A percentile compares a stretch with the other conserved stretches of the same genome.
Evolutionary conservation across 2,113 vertebrate genomes (phyloP).

Genomic region (Microtus richardsoni): DNA sequence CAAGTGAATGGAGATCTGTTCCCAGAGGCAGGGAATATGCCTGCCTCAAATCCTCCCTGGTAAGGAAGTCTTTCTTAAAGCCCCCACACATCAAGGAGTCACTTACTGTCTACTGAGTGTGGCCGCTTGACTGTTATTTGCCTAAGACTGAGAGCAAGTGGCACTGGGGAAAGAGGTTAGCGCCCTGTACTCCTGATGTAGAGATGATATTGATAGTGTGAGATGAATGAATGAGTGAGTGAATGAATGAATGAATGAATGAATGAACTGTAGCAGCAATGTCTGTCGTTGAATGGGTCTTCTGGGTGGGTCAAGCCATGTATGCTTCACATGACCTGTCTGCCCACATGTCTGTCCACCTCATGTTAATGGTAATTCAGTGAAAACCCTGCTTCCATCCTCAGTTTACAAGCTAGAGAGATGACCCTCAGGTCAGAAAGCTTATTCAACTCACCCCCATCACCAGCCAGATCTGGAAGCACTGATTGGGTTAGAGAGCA

Average conservation of each 20-base stretch:
- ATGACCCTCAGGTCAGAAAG: not conserved
- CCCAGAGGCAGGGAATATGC: not conserved
- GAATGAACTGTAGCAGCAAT: rapidly evolving
- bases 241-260: not conserved
- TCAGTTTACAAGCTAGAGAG: not conserved
- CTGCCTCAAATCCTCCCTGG: rapidly evolving
- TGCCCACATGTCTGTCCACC: not conserved
- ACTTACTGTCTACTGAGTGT: rapidly evolving
- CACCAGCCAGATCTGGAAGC: not conserved
- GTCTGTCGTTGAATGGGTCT: rapidly evolving
- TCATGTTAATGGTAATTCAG: rapidly evolving
- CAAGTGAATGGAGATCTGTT: not conserved
- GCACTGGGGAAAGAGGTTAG: rapidly evolving
- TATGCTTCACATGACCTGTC: no score
- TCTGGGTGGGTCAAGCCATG: rapidly evolving
- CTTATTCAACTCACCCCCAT: not conserved
- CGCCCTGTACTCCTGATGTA: rapidly evolving
- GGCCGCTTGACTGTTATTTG: no score
- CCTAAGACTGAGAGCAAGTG: rapidly evolving
- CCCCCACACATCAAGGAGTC: not conserved
- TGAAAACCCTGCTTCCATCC: rapidly evolving
- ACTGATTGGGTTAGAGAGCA: not conserved
- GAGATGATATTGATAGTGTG: not conserved
- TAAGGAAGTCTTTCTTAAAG: not conserved
- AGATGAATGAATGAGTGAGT: not conserved